Evolutionary conservation across 1,140 invertebrate genomes (phyloP).

Genomic region (Zophobas morio): DNA sequence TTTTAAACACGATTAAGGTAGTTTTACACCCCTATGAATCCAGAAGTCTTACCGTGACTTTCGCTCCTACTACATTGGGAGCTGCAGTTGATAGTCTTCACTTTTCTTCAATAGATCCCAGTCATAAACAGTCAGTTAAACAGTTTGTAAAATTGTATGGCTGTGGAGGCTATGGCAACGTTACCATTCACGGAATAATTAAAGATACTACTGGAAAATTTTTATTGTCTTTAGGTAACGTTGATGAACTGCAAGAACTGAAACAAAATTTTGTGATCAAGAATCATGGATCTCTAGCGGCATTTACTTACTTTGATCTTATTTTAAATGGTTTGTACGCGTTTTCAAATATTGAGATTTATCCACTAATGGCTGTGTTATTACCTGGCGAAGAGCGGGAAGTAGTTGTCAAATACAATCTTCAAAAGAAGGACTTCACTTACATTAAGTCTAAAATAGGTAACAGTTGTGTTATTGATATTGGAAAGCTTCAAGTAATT

Average conservation of each 20-base stretch:
- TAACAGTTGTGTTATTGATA: slow-evolving; percentile 54
- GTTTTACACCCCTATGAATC: slow-evolving; percentile 69
- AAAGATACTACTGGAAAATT: slow-evolving; percentile 70
- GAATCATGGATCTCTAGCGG: slow-evolving; percentile 68
- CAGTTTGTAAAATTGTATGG: slow-evolving; percentile 67
- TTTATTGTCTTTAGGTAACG: slow-evolving; percentile 69
- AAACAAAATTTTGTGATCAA: slow-evolving; percentile 67
- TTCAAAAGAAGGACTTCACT: slow-evolving; percentile 57
- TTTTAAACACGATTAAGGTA: slow-evolving; percentile 61
- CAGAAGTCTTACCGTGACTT: slow-evolving; percentile 67
- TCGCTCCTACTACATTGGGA: slow-evolving; percentile 67
- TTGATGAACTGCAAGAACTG: slow-evolving; percentile 66
- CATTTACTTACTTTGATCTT: slow-evolving; percentile 69
- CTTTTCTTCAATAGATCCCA: slow-evolving; percentile 68
- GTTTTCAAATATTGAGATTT: slow-evolving; percentile 56
- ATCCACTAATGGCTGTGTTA: slow-evolving; percentile 56
- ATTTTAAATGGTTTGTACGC: slow-evolving; percentile 65
- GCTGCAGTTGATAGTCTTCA: slow-evolving; percentile 68
- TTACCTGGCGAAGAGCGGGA: slow-evolving; percentile 56
- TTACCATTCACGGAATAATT: slow-evolving; percentile 68
- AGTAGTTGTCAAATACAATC: slow-evolving; percentile 53
- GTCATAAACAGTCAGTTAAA: slow-evolving; percentile 62
- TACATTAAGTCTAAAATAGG: slow-evolving; percentile 48
- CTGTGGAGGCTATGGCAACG: slow-evolving; percentile 69
- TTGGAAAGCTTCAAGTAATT: slow-evolving; percentile 58